These are phyloP conservation scores for Camelus dromedarius DNA, from an alignment of 2,113 vertebrate genomes.

Conservation along the genomic window DNA sequence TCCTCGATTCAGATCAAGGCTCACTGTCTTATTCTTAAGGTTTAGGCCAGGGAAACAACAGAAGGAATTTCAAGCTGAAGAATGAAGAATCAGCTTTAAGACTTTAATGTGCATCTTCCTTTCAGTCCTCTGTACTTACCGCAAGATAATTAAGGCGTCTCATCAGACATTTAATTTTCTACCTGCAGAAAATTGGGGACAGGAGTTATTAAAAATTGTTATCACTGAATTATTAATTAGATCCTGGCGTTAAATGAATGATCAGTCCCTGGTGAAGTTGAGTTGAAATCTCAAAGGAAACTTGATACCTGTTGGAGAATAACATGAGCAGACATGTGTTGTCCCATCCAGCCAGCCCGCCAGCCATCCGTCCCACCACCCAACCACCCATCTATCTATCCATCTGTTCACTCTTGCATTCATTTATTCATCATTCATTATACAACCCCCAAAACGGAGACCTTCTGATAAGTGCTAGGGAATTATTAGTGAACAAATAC, in stretches of 20 bases:
- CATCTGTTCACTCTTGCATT: not conserved
- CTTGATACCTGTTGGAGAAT: not conserved
- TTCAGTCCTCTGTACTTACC: not conserved
- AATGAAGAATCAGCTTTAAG: not conserved
- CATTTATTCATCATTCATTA: not conserved
- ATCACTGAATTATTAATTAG: not conserved
- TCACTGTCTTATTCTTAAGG: not conserved
- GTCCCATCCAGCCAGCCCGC: not conserved
- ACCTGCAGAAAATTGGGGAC: not conserved
- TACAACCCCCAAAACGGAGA: not conserved
- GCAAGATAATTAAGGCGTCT: not conserved
- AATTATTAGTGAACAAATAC: not conserved
- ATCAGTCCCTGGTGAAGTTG: not conserved
- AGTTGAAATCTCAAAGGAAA: not conserved
- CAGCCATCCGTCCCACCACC: not conserved
- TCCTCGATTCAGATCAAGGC: not conserved
- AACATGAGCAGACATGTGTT: not conserved
- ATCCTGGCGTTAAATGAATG: not conserved
- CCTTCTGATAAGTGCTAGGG: not conserved
- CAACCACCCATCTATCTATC: not conserved
- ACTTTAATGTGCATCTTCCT: not conserved
- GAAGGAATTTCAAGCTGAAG: not conserved
- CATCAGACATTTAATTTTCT: conserved; percentile 3
- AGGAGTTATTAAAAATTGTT: conserved; percentile 4
- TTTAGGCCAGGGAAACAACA: not conserved